Evolutionary conservation across 2,797 vertebrate species (phyloP).

Genomic region (Clarias platycephalus): DNA sequence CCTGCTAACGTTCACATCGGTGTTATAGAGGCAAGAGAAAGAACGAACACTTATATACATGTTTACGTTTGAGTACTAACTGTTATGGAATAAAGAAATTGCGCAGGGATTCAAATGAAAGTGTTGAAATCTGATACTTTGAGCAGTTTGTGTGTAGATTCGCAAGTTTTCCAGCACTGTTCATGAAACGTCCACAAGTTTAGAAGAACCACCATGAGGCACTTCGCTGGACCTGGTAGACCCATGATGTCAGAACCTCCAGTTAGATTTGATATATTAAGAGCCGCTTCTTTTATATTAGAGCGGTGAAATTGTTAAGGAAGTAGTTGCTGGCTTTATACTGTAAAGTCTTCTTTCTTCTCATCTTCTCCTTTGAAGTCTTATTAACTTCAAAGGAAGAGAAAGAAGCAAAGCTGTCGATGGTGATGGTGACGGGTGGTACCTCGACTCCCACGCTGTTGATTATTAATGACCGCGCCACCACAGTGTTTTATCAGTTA

Average conservation of each 20-base stretch:
- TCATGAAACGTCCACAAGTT: too few species aligned
- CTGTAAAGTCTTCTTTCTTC: not conserved
- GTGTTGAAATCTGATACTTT: not conserved
- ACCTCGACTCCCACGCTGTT: not conserved
- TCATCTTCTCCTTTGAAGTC: not conserved
- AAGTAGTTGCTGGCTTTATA: not conserved
- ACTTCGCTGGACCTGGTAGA: not conserved
- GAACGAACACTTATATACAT: not conserved
- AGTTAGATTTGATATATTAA: not conserved
- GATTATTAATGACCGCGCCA: not conserved
- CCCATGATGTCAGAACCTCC: not conserved
- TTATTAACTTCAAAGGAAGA: not conserved
- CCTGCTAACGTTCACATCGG: not conserved
- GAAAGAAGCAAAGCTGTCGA: not conserved
- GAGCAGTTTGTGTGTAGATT: not conserved
- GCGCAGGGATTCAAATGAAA: not conserved
- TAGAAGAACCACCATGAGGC: not conserved
- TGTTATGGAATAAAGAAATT: not conserved
- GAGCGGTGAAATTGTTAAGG: not conserved
- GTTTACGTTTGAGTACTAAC: not conserved
- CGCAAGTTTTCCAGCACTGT: not conserved
- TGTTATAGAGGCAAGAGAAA: not conserved
- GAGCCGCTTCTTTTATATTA: not conserved
- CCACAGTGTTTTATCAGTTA: not conserved
- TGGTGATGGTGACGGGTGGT: not conserved